Conservation (phyloP, 2,113 vertebrate species). For the Podiceps cristatus region DNA sequence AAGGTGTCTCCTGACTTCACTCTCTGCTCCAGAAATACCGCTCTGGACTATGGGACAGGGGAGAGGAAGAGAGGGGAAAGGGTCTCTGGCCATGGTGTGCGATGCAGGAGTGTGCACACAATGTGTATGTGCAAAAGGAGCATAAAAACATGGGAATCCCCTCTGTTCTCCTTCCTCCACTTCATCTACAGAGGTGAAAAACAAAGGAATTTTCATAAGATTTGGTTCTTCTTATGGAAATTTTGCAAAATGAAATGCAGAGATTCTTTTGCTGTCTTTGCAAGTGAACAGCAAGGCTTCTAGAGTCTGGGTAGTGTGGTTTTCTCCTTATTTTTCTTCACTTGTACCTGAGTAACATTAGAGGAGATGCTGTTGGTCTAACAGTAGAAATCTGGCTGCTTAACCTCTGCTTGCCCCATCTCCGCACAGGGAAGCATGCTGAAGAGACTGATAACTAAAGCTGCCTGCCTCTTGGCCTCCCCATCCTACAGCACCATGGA, state of each 20-base stretch:
- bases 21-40: not conserved
- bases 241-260: not conserved
- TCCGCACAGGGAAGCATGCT: not conserved
- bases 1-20: not conserved
- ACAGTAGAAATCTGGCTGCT: not conserved
- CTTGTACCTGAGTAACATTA: not conserved
- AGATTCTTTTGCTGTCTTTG: not conserved
- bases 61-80: not conserved
- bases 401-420: not conserved
- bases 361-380: not conserved
- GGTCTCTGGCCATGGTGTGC: not conserved
- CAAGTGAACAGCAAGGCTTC: not conserved
- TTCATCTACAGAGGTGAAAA: not conserved
- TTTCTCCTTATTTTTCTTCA: not conserved
- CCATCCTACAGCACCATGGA: not conserved
- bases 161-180: not conserved
- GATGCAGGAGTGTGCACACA: not conserved
- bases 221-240: not conserved
- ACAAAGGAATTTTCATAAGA: not conserved
- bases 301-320: rapidly evolving
- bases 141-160: not conserved
- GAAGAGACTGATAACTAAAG: not conserved
- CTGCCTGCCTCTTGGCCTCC: not conserved
- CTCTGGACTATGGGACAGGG: not conserved
- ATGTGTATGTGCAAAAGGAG: not conserved